Evolutionary conservation across 2,797 vertebrate genomes (phyloP).

Genomic region (Phataginus tricuspis): DNA sequence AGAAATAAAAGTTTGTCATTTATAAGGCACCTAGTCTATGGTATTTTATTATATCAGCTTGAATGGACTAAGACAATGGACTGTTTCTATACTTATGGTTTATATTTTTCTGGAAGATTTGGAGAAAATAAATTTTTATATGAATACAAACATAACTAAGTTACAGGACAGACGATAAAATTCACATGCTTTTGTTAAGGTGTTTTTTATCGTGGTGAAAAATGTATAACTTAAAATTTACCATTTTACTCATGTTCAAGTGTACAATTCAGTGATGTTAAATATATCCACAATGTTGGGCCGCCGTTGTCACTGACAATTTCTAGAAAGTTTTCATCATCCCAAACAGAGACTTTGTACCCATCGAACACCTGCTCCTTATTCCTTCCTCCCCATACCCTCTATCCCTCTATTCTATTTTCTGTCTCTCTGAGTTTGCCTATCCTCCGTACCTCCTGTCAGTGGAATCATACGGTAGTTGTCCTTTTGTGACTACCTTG

Average conservation of each 20-base stretch:
- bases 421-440: not conserved
- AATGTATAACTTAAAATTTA: not conserved
- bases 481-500: not conserved
- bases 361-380: not conserved
- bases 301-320: not conserved
- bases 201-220: not conserved
- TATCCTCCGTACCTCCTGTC: no score
- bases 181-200: not conserved
- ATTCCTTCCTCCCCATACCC: rapidly evolving
- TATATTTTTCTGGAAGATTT: not conserved
- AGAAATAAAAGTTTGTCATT: not conserved
- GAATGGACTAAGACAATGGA: not conserved
- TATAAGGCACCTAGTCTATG: not conserved
- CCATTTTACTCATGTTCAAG: not conserved
- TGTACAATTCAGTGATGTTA: not conserved
- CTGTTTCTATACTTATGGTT: not conserved
- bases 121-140: not conserved
- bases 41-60: not conserved
- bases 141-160: not conserved
- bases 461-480: not conserved
- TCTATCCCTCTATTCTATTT: not conserved
- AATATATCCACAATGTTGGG: not conserved
- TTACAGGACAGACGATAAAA: not conserved
- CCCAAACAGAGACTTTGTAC: not conserved
- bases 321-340: not conserved